Base-by-base conservation (phyloP, 92 coral and sea anemone genomes). In the Zoanthus sansibaricus region DNA sequence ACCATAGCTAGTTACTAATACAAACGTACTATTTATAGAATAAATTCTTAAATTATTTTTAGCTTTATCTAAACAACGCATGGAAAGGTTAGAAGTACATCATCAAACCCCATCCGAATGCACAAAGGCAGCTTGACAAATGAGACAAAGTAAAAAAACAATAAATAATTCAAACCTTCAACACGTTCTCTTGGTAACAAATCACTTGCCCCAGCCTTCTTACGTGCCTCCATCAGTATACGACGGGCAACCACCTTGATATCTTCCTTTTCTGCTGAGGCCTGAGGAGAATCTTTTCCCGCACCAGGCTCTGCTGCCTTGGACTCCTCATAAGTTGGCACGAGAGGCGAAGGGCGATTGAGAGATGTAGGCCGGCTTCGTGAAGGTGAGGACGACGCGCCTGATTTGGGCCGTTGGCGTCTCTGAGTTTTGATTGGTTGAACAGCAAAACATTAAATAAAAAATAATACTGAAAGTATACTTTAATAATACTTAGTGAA, bases 211-310 rank as follows among this genome's bases (percentile, higher is more conserved):
- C 95, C 98, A 79, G 94, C 98, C 79, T 91, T 97, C 56, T 91
- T 91, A 46, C 99, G 94, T 1, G 97, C 98, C 30, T 97, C 99
- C 96, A 95, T 93, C 68, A 97, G 94, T 45, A 97, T 94, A 78
- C 94, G 95, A 16, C 94, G 94, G 0, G 99, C 99, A 16, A 87
- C 97, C 5, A 86, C 78, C 82, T 97, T 97, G n/a, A 93, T 89
- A 79, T 95, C 95, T 12, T 79, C 92, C 72, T 88, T 89, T 72
- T 90, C 76, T 59, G 91, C 72, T 16, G 69, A 62, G n/a, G 85
- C 66, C 75, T 66, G 59, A 16, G 85, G 75, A 9, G 85, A 80
- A 18, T 59, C 83, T 59, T 59, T 56, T 70, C 14, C 52, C 14
- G 71, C 12, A 5, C 52, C 83, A 58, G 83, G 25, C 30, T 62